phyloP scores from a whole-genome alignment of 2,797 vertebrate species.

The Pantherophis vulpinus region DNA sequence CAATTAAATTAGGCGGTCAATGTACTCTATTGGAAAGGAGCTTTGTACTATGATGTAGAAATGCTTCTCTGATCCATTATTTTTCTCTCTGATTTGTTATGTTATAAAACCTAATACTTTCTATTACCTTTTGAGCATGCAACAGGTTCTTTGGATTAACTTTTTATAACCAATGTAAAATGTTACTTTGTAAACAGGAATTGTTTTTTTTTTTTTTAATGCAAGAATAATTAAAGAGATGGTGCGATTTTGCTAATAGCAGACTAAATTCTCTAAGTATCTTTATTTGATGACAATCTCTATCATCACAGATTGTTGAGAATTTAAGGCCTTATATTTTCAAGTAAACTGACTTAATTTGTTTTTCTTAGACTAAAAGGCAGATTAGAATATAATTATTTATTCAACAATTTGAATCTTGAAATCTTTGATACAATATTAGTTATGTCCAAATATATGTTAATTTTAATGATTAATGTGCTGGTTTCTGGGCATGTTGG shows the following conservation, averaged over 20 bases:
- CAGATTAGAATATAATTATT: neutral
- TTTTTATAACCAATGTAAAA: neutral
- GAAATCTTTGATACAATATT: neutral
- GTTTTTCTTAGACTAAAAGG: neutral
- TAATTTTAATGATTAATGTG: neutral
- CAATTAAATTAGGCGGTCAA: neutral
- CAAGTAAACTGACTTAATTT: neutral
- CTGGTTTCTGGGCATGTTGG: neutral
- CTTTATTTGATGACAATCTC: neutral
- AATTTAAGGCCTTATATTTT: neutral
- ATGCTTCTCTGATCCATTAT: neutral
- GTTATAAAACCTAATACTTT: neutral
- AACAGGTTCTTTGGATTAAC: neutral
- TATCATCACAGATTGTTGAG: neutral
- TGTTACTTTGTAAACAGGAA: neutral
- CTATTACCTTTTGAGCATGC: neutral
- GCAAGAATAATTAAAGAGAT: neutral
- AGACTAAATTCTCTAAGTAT: neutral
- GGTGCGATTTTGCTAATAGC: neutral
- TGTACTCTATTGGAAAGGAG: neutral
- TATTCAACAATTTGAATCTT: neutral
- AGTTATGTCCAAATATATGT: neutral
- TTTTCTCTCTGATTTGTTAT: neutral
- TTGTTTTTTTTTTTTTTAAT: neutral
- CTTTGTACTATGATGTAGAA: neutral